These are phyloP conservation scores for Ischnura elegans DNA, from an alignment of 2,888 invertebrate species.

Conservation along the genomic window DNA sequence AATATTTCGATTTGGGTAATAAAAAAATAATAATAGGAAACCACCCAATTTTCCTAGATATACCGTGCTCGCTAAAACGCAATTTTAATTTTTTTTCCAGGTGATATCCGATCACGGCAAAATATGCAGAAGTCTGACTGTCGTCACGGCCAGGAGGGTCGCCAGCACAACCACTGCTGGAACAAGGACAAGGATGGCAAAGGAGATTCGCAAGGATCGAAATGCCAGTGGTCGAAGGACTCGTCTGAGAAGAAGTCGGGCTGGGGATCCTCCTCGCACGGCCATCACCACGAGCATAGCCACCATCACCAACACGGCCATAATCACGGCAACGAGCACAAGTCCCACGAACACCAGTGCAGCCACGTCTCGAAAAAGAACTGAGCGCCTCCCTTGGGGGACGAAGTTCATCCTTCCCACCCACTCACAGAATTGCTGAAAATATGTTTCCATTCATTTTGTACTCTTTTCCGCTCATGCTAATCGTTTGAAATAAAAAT, in stretches of 20 bases:
- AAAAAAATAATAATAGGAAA: too few species aligned
- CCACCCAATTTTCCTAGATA: too few species aligned
- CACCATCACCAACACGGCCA: conserved; percentile 8
- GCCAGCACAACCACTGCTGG: conserved; percentile 32
- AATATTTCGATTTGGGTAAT: too few species aligned
- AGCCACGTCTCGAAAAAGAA: conserved; percentile 33
- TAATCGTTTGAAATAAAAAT: neutral
- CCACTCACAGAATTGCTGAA: neutral
- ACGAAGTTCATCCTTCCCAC: neutral
- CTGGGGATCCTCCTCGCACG: neutral
- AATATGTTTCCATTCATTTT: neutral
- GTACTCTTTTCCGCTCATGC: neutral
- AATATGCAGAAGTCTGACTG: conserved; percentile 23
- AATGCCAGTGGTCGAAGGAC: conserved; percentile 41
- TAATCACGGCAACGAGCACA: neutral
- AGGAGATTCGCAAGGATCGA: conserved; percentile 32
- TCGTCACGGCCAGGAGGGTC: neutral
- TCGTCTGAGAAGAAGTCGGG: conserved; percentile 40
- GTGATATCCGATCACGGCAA: neutral
- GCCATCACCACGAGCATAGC: conserved; percentile 30
- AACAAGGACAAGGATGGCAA: neutral
- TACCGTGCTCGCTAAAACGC: too few species aligned
- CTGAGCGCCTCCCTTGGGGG: neutral
- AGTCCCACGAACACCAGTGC: conserved; percentile 25
- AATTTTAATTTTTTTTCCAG: too few species aligned